Evolutionary conservation across 2,113 vertebrate species (phyloP).

Genomic region (Brienomyrus brachyistius): DNA sequence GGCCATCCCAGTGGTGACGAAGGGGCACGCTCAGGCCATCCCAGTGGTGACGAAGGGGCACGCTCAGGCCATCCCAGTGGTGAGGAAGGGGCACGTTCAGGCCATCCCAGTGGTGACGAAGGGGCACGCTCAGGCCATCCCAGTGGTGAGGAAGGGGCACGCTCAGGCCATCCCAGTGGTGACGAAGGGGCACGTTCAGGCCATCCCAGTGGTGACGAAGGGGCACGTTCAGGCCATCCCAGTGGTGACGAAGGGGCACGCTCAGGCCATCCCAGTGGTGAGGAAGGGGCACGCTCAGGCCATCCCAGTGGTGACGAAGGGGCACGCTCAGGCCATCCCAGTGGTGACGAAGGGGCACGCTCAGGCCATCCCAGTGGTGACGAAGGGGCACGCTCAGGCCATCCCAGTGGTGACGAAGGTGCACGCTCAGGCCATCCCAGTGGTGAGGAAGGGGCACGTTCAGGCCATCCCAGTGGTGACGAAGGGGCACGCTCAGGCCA

Average conservation of each 20-base stretch:
- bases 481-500: neutral
- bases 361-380: neutral
- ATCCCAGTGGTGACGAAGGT: neutral
- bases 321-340: neutral
- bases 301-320: neutral
- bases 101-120: neutral
- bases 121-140: neutral
- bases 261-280: neutral
- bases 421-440: neutral
- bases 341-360: neutral
- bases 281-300: neutral
- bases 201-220: neutral
- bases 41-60: neutral
- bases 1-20: neutral
- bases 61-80: neutral
- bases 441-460: neutral
- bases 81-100: neutral
- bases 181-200: neutral
- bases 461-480: neutral
- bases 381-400: neutral
- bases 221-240: neutral
- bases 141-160: neutral
- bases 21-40: neutral
- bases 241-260: neutral
- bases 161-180: neutral